Base-by-base conservation (phyloP, 2,113 vertebrate genomes). In the Bujurquina vittata region DNA sequence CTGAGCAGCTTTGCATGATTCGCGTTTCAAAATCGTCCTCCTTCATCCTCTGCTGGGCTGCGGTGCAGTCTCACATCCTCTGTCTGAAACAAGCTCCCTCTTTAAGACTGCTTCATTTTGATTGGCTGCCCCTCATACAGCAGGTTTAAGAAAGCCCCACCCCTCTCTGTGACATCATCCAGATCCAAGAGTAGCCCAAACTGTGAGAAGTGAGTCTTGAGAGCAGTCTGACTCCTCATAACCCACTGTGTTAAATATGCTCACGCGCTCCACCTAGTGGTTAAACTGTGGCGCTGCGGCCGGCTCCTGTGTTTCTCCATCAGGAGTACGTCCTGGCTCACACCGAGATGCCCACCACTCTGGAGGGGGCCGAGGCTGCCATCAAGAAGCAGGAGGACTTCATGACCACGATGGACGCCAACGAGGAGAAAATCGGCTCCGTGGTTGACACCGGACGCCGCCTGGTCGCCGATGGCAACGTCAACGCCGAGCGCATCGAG, bases 311-410 rank as follows among this genome's bases (percentile, higher is more conserved):
- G 15, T 56, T 12, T 20, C 5, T 65, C 7, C 1, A 1, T 5
- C 87, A 99, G 98, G 98, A 99, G 77, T 99, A 99, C 75, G 97
- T 99, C 85, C 92, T 99, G 95, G 98, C 98, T 0, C 98, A 99
- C 87, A 99, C 98, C 0, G 98, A 99, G 95, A 97, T 99, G 98
- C 98, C 98, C 74, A 97, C 96, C 88, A 99, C 97, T 1, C 95
- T 99, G 92, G 97, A 99, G 94, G 97, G 93, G 5, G 98, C 98
- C 3, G 98, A 99, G 94, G 98, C 96, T 33, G 97, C 98, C 81
- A 99, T 99, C 90, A 99, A 98, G 91, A 99, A 97, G 88, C 98
- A 99, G 91, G 98, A 99, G 92, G 98, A 99, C 95, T 99, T 99
- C 95, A 99, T 99, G 98, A 99, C 98, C 91, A 99, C 98, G 0